Evolutionary conservation across 2,797 vertebrate species (phyloP), one percentile per base, ranked within the genome.

Genomic region (Cossypha niveicapilla): DNA sequence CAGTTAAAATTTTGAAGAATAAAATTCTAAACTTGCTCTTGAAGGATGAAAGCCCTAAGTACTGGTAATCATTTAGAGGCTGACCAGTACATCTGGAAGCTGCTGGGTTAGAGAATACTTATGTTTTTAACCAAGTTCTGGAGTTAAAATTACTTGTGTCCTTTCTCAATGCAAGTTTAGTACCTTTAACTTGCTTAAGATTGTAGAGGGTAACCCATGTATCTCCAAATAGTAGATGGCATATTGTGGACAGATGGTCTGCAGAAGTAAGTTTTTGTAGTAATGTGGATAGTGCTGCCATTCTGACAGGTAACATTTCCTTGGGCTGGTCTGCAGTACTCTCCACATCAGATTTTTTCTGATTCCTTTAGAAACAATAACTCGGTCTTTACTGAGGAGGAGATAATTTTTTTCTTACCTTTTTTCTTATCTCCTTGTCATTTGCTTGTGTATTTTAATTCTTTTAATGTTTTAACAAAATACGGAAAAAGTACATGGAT

Each of bases 101-200:
- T 83, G 28, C 62, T 72, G 34, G 6, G 2, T 71, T 73, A 83
- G 35, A 70, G 88, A 60, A 76, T 19, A 27, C 13, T 68, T 53
- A 23, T 0, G 0, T 65, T 54, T 51, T 8, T 78, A 63, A 56
- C 1, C 1, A 63, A 75, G 11, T 44, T 60, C 53, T 70, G 27
- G 23, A 74, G 15, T 72, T 80, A 61, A 32, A 32, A n/a, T 68
- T 74, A 35, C n/a, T 57, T 90, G 15, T 62, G 25, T 73, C n/a
- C n/a, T 81, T 80, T 71, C 47, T 80, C 3, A 5, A 1, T 85
- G 51, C 60, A 75, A 39, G 13, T 78, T 78, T 41, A 63, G 10
- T 53, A 57, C 47, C 18, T 86, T 72, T 48, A 27, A 63, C 27
- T 78, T 86, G 23, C 11, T 1, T 58, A 27, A 37, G 15, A 27